Percentiles rank a stretch among this genome's conserved stretches.
Conservation (phyloP, 2,888 invertebrate species). For the Eremobia ochroleuca region DNA sequence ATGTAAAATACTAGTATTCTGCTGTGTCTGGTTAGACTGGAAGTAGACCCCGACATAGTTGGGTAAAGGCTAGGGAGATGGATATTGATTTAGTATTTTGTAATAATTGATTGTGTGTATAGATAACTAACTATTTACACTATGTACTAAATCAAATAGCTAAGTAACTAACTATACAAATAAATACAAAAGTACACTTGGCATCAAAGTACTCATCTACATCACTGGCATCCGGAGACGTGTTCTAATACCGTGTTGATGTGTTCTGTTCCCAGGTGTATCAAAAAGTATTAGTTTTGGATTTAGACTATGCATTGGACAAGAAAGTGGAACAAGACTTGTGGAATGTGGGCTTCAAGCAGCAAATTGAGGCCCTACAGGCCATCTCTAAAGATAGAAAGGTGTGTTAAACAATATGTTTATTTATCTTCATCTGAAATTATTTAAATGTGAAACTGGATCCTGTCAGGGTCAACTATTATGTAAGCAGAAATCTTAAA, state of each 20-base stretch:
- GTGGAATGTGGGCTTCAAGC: constrained; percentile 97
- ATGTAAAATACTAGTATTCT: neutral
- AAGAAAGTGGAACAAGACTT: constrained; percentile 97
- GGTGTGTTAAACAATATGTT: constrained; percentile 80
- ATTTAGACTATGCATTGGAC: constrained; percentile 96
- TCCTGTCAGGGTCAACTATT: no score
- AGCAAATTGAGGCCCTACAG: constrained; percentile 95
- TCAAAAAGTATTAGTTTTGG: constrained; percentile 94
- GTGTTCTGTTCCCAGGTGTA: constrained; percentile 89
- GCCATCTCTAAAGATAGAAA: constrained; percentile 95
- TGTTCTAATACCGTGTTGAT: neutral
- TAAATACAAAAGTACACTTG: no score
- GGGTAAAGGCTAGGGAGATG: neutral
- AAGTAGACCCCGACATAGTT: neutral
- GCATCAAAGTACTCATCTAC: no score
- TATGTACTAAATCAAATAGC: no score
- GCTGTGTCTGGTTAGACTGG: neutral
- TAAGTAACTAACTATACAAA: no score
- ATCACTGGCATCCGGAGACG: no score
- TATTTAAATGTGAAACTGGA: neutral
- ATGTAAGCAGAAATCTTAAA: no score
- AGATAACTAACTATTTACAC: no score
- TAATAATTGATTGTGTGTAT: no score
- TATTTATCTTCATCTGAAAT: neutral
- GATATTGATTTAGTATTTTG: neutral